These are phyloP conservation scores for Spisula subtruncata DNA, from an alignment of 2,888 invertebrate species.

Conservation along the genomic window DNA sequence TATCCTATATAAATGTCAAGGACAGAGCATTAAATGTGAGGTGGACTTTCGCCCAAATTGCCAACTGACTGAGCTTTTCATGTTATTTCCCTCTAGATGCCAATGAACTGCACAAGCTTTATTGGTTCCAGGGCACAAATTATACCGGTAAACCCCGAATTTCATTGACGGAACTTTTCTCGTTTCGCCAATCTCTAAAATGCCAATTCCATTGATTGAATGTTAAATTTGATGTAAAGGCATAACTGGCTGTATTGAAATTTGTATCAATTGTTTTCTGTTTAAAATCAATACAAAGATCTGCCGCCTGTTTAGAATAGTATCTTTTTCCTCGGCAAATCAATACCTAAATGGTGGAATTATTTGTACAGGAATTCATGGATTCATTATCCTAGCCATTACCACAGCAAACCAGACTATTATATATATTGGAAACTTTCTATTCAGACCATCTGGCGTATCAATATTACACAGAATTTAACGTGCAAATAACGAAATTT, in stretches of 20 bases:
- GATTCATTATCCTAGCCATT: neutral
- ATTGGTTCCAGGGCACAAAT: too few relatives aligned
- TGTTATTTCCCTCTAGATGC: too few relatives aligned
- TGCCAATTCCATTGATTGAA: too few relatives aligned
- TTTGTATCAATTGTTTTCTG: neutral
- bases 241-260: neutral
- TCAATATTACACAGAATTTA: neutral
- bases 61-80: too few relatives aligned
- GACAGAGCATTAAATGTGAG: too few relatives aligned
- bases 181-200: too few relatives aligned
- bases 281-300: constrained; percentile 21
- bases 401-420: neutral
- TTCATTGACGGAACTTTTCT: too few relatives aligned
- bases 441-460: neutral
- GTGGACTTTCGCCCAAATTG: too few relatives aligned
- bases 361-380: constrained; percentile 21
- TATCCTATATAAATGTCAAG: too few relatives aligned
- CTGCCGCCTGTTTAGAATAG: neutral
- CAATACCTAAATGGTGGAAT: constrained; percentile 13
- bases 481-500: too few relatives aligned
- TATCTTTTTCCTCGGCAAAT: constrained; percentile 15
- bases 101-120: too few relatives aligned
- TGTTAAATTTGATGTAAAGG: neutral
- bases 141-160: too few relatives aligned
- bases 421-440: neutral